These are phyloP conservation scores for Shinisaurus crocodilurus DNA, from an alignment of 2,113 vertebrate genomes.

Conservation along the genomic window DNA sequence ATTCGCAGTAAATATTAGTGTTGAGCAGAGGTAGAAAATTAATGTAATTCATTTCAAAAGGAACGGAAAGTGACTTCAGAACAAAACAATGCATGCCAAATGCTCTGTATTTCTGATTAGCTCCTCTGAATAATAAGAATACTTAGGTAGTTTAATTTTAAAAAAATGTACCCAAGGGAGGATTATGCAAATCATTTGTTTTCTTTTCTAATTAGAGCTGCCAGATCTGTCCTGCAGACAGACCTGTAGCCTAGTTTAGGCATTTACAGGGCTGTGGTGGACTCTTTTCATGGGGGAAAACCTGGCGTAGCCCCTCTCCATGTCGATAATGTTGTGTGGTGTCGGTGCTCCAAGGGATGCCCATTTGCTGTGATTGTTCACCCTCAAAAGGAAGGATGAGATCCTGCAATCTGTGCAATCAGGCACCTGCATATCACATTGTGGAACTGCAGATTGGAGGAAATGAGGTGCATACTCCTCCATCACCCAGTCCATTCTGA, in stretches of 20 bases:
- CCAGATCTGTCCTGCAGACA: neutral
- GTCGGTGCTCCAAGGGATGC: neutral
- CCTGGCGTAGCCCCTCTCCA: neutral
- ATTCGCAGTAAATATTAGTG: constrained; percentile 69
- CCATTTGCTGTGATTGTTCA: neutral
- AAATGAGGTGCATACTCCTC: no score
- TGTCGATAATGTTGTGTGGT: neutral
- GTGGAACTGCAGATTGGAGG: neutral
- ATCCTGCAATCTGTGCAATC: neutral
- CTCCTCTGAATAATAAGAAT: constrained; percentile 34
- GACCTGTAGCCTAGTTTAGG: neutral
- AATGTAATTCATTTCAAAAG: constrained; percentile 57
- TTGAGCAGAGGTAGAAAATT: constrained; percentile 43
- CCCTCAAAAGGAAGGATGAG: neutral
- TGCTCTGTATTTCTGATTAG: constrained; percentile 43
- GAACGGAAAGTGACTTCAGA: constrained; percentile 46
- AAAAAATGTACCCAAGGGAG: constrained; percentile 16
- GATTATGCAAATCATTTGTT: constrained; percentile 29
- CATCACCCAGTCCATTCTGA: neutral
- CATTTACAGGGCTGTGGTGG: neutral
- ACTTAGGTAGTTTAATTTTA: constrained; percentile 23
- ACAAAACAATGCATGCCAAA: constrained; percentile 38
- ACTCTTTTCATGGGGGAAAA: neutral
- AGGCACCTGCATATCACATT: neutral
- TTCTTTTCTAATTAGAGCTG: constrained; percentile 22